Evolutionary conservation across 2,888 invertebrate species (phyloP).

Genomic region (Malthinus flaveolus): DNA sequence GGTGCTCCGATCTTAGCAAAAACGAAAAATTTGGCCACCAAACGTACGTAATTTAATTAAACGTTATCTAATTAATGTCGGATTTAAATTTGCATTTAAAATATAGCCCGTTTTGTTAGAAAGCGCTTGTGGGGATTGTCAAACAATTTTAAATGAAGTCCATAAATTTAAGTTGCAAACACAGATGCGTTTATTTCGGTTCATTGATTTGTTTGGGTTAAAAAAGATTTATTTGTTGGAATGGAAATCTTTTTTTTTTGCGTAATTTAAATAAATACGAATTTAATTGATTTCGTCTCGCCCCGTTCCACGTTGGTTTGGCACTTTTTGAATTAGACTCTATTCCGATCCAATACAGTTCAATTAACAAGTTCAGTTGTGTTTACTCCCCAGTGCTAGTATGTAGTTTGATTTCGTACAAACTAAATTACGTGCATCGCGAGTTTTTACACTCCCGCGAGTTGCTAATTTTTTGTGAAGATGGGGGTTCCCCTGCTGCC

Average conservation of each 20-base stretch:
- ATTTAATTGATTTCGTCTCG: not conserved
- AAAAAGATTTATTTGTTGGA: constrained; percentile 27
- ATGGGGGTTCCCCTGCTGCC: too few relatives aligned
- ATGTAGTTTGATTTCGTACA: too few relatives aligned
- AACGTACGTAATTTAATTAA: not conserved
- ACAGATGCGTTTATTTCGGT: constrained; percentile 33
- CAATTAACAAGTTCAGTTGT: not conserved
- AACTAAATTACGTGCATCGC: too few relatives aligned
- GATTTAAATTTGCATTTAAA: not conserved
- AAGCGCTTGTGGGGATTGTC: constrained; percentile 9
- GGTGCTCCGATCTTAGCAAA: too few relatives aligned
- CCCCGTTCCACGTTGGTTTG: not conserved
- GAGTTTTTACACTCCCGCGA: too few relatives aligned
- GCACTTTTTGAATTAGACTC: not conserved
- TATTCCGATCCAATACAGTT: too few relatives aligned
- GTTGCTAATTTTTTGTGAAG: too few relatives aligned
- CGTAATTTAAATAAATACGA: constrained; percentile 14
- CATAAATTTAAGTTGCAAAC: constrained; percentile 30
- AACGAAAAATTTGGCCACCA: not conserved
- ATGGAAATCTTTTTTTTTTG: constrained; percentile 4
- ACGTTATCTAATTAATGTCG: not conserved
- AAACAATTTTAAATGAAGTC: constrained; percentile 32
- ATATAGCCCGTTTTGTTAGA: constrained; percentile 1
- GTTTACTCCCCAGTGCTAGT: too few relatives aligned
- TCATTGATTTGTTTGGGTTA: constrained; percentile 29